Conservation (phyloP, 2,797 vertebrate species). For the Oophaga sylvatica region DNA sequence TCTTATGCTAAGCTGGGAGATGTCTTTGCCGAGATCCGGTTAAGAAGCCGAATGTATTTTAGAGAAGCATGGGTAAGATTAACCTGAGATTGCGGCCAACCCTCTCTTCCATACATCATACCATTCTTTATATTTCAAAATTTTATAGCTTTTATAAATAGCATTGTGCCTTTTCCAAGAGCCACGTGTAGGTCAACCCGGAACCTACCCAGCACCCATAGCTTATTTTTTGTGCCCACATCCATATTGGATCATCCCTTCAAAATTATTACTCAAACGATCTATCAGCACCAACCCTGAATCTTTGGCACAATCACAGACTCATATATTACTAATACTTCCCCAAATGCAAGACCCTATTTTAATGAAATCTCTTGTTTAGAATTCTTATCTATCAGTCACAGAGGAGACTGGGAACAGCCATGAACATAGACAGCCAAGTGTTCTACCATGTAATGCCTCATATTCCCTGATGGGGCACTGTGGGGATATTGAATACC, state of each 20-base stretch:
- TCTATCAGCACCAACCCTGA: too few relatives aligned
- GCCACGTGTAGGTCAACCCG: not conserved
- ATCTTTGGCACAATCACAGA: too few relatives aligned
- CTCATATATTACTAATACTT: too few relatives aligned
- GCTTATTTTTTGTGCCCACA: not conserved
- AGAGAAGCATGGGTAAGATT: not conserved
- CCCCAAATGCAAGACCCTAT: too few relatives aligned
- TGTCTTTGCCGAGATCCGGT: constrained; percentile 2
- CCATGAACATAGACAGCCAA: too few relatives aligned
- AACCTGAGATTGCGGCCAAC: not conserved
- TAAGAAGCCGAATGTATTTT: not conserved
- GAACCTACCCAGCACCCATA: not conserved
- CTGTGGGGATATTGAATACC: not conserved
- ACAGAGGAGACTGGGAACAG: too few relatives aligned
- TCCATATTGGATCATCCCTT: not conserved
- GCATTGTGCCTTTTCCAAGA: not conserved
- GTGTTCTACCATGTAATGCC: too few relatives aligned
- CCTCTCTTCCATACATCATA: not conserved
- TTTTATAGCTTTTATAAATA: not conserved
- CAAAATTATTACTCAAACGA: too few relatives aligned
- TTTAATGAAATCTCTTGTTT: too few relatives aligned
- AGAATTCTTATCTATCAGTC: too few relatives aligned
- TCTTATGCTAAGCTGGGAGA: constrained; percentile 15
- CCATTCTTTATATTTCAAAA: not conserved
- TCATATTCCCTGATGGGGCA: too few relatives aligned